These are phyloP conservation scores for Sapayoa aenigma DNA, from an alignment of 2,113 vertebrate genomes.

Conservation along the genomic window DNA sequence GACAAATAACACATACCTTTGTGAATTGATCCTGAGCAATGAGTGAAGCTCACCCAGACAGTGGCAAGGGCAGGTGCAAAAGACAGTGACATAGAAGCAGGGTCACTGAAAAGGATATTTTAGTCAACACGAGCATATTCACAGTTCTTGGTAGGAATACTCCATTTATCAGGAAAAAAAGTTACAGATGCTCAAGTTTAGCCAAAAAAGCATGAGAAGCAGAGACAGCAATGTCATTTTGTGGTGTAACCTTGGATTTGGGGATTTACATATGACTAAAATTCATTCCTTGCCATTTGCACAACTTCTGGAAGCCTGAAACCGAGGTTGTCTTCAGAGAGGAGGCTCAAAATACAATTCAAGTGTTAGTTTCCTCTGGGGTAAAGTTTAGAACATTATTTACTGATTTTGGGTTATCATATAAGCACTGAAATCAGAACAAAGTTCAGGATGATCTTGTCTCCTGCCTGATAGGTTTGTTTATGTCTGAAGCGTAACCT, in stretches of 20 bases:
- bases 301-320: not conserved
- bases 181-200: not conserved
- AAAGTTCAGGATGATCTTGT: not conserved
- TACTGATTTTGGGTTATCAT: not conserved
- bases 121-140: not conserved
- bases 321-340: not conserved
- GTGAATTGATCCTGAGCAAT: not conserved
- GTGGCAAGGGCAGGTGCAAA: not conserved
- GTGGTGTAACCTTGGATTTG: not conserved
- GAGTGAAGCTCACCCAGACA: not conserved
- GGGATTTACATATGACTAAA: not conserved
- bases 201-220: not conserved
- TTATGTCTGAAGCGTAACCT: not conserved
- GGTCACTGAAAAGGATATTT: not conserved
- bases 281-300: not conserved
- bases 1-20: not conserved
- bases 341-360: not conserved
- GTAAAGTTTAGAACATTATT: not conserved
- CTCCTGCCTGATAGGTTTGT: not conserved
- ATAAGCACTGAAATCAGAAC: not conserved
- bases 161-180: not conserved
- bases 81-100: not conserved
- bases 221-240: not conserved
- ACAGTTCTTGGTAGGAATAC: not conserved
- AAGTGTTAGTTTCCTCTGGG: not conserved